phyloP scores from a whole-genome alignment of 2,888 invertebrate genomes.

The Biston stratarius region DNA sequence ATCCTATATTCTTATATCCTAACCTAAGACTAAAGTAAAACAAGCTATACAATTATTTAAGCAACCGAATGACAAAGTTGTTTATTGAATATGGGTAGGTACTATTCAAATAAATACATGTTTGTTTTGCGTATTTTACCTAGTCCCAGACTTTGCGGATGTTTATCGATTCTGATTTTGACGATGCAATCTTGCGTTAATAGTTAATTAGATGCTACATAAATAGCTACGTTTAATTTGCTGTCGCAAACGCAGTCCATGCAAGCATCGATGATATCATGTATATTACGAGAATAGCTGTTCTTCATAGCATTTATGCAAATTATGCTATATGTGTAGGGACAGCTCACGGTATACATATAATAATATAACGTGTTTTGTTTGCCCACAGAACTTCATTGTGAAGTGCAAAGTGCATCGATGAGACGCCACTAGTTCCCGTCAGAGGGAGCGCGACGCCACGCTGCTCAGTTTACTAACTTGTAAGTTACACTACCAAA shows the following conservation, averaged over 20 bases:
- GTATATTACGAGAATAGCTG: not conserved
- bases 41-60: no score
- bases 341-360: not conserved
- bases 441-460: constrained; percentile 63
- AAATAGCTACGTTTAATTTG: not conserved
- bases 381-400: constrained; percentile 64
- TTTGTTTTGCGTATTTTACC: no score
- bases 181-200: not conserved
- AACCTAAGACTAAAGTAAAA: no score
- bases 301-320: not conserved
- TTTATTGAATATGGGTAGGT: no score
- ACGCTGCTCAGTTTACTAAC: constrained; percentile 73
- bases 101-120: no score
- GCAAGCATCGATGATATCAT: not conserved
- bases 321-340: no score
- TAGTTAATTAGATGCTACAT: not conserved
- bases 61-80: no score
- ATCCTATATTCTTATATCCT: no score
- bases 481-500: constrained; percentile 66
- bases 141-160: not conserved
- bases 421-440: constrained; percentile 71
- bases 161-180: not conserved
- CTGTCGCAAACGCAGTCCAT: not conserved
- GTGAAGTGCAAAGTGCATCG: constrained; percentile 70
- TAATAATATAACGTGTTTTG: constrained; percentile 20